phyloP scores from a whole-genome alignment of 2,113 vertebrate genomes.

The Myiozetetes cayanensis region DNA sequence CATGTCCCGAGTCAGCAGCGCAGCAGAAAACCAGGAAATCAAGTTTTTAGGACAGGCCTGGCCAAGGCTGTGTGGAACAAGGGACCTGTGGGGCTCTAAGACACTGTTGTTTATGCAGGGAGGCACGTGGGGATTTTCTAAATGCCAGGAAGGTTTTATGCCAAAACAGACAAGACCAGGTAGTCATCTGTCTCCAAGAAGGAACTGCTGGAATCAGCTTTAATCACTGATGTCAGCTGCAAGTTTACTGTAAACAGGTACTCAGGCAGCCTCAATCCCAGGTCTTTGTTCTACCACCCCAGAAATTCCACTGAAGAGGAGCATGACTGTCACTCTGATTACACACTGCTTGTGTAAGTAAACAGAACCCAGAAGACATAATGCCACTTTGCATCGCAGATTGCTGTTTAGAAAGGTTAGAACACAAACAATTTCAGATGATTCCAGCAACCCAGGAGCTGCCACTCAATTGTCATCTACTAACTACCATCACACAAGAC shows the following conservation, averaged over 20 bases:
- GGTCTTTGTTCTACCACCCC: background rate
- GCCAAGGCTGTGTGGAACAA: background rate
- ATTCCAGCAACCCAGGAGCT: background rate
- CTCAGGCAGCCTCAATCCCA: background rate
- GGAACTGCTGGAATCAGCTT: background rate
- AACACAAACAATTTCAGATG: background rate
- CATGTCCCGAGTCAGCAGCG: background rate
- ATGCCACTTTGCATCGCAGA: background rate
- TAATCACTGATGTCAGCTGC: background rate
- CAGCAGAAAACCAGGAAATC: background rate
- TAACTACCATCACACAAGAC: background rate
- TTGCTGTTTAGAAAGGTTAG: background rate
- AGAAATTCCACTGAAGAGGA: background rate
- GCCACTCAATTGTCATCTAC: background rate
- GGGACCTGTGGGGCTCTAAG: background rate
- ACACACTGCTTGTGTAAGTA: background rate
- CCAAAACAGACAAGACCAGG: background rate
- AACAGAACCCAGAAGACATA: background rate
- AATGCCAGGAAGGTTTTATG: background rate
- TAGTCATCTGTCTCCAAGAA: background rate
- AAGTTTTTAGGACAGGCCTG: background rate
- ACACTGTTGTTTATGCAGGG: background rate
- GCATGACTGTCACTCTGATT: background rate
- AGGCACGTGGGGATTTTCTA: background rate
- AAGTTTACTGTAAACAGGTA: background rate